phyloP scores from a whole-genome alignment of 1,140 invertebrate genomes.

The Lordiphosa clarofinis region DNA sequence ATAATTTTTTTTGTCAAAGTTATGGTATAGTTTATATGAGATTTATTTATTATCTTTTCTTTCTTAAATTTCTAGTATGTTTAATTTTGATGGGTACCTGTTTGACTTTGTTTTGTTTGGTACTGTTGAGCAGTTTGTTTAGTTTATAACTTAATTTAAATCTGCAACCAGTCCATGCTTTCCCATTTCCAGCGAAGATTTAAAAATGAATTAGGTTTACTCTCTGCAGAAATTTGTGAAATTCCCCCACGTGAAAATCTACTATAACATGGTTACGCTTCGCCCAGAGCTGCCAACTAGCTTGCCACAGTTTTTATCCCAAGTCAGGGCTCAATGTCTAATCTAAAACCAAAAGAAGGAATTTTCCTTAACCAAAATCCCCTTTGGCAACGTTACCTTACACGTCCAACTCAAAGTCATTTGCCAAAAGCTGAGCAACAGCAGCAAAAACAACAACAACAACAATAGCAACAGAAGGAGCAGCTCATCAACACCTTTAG shows the following conservation, averaged over 20 bases:
- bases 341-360: conserved; percentile 28
- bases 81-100: too few relatives aligned
- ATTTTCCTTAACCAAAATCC: conserved; percentile 9
- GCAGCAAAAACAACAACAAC: conserved; percentile 28
- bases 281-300: conserved; percentile 6
- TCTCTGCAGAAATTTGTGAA: conserved; percentile 3
- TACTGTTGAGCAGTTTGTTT: too few relatives aligned
- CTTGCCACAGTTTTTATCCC: conserved; percentile 8
- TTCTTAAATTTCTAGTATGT: too few relatives aligned
- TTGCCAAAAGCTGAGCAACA: conserved; percentile 52
- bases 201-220: conserved; percentile 6
- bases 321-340: conserved; percentile 27
- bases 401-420: conserved; percentile 54
- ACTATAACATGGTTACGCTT: conserved; percentile 10
- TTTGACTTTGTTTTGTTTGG: too few relatives aligned
- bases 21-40: too few relatives aligned
- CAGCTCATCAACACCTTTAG: conserved; percentile 75
- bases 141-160: too few relatives aligned
- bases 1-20: too few relatives aligned
- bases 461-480: conserved; percentile 26
- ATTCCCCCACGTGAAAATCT: conserved; percentile 8
- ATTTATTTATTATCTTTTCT: too few relatives aligned
- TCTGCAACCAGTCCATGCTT: too few relatives aligned
- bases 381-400: conserved; percentile 4
- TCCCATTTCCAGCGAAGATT: background rate